Evolutionary conservation across 2,113 vertebrate genomes (phyloP), one percentile per base, ranked within the genome.

Genomic region (Cebidichthys violaceus): DNA sequence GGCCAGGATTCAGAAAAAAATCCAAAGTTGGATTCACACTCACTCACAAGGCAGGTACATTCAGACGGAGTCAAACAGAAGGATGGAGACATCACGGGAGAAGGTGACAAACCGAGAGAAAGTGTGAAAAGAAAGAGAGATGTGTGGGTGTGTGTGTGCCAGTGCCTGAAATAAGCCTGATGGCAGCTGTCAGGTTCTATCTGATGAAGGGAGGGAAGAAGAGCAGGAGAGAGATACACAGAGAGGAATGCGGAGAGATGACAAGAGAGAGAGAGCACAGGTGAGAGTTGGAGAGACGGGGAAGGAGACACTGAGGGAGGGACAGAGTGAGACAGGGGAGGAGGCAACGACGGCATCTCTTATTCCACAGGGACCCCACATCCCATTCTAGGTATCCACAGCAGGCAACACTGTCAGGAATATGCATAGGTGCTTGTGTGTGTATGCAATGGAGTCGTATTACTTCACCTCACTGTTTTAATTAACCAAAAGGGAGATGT

Each of bases 111-210:
- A 89, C 60, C 15, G 55, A 69, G 72, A 70, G 59, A 77, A 85
- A 43, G 83, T 71, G 89, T 41, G 67, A 85, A 83, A 74, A 70
- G 52, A 60, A 43, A 52, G 77, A 5, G 69, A 37, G 47, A 27
- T 3, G 43, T 43, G 59, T 20, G 41, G 52, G 72, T 17, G 71
- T 61, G 79, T 45, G 88, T 73, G 52, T 43, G 89, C 35, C 83
- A 83, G 80, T 27, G 79, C 81, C 85, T 89, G 91, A 92, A 90
- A 92, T 91, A 92, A 87, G 80, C 82, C 86, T 88, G 92, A 91
- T 90, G 90, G 91, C 88, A 93, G 86, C 84, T 92, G 90, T 92
- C 86, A 41, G 67, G 81, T 89, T 86, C 86, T 57, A 84, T 92
- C 82, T 88, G 89, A 90, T 71, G 79, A 77, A 83, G 52, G 22